Percentiles rank a stretch among this genome's conserved stretches.
phyloP scores from a whole-genome alignment of 2,888 invertebrate species.

The Mythimna loreyi region DNA sequence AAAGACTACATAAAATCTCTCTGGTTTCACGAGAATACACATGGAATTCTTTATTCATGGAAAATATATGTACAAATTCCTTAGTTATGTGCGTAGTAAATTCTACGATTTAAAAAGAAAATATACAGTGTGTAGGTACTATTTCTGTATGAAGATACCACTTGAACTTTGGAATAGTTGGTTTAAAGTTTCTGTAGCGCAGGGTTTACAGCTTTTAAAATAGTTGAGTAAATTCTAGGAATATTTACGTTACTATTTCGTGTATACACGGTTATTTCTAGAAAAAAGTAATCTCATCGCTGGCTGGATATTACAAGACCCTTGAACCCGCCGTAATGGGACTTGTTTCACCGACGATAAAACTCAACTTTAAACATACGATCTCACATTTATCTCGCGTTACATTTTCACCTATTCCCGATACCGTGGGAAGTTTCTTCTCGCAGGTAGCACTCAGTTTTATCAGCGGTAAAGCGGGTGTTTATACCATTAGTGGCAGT shows the following conservation, averaged over 20 bases:
- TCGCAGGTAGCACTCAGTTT: slow-evolving; percentile 31
- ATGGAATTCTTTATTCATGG: too few species aligned
- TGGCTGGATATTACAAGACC: not conserved
- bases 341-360: slow-evolving; percentile 32
- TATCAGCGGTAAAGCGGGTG: slow-evolving; percentile 42
- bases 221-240: not conserved
- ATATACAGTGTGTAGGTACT: too few species aligned
- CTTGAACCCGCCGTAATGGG: slow-evolving; percentile 24
- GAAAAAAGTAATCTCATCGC: not conserved
- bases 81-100: too few species aligned
- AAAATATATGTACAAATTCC: too few species aligned
- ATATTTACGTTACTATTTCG: not conserved
- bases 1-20: not conserved
- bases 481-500: slow-evolving; percentile 48
- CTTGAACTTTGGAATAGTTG: not conserved
- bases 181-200: not conserved
- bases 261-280: not conserved
- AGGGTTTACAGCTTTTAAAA: not conserved
- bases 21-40: not conserved
- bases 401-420: slow-evolving; percentile 44
- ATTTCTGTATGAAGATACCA: not conserved
- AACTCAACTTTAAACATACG: slow-evolving; percentile 41
- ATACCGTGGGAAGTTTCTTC: slow-evolving; percentile 27
- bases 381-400: slow-evolving; percentile 9
- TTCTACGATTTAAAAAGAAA: not conserved